These are phyloP conservation scores for Drosophila buzzatii DNA, from an alignment of 2,888 invertebrate genomes.

Conservation along the genomic window DNA sequence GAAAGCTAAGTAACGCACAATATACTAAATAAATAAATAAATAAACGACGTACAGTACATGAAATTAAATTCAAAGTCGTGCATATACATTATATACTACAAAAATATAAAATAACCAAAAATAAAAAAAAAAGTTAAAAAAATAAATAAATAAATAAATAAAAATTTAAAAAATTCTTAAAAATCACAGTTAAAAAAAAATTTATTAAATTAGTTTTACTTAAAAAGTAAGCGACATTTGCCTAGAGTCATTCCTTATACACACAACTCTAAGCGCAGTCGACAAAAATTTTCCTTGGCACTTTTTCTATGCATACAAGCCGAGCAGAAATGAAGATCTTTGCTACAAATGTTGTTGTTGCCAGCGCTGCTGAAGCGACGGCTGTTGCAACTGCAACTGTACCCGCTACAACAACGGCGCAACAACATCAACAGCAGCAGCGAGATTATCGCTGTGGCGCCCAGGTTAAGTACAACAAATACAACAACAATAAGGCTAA, in stretches of 20 bases:
- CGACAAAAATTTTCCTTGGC: neutral
- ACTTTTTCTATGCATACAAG: conserved; percentile 53
- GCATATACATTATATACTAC: conserved; percentile 16
- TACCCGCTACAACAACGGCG: conserved; percentile 26
- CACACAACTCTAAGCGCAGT: conserved; percentile 38
- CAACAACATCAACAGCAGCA: conserved; percentile 52
- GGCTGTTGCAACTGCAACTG: conserved; percentile 17
- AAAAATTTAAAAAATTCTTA: conserved; percentile 21
- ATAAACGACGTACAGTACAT: conserved; percentile 37
- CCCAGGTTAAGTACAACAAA: conserved; percentile 51
- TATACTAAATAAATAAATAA: conserved; percentile 32
- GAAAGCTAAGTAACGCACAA: conserved; percentile 7
- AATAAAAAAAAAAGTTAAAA: conserved; percentile 22
- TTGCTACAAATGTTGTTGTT: conserved; percentile 63
- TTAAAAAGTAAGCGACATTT: conserved; percentile 20
- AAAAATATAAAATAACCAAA: conserved; percentile 19
- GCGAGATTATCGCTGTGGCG: conserved; percentile 57
- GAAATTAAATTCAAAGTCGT: conserved; percentile 38
- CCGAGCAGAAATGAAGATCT: conserved; percentile 76
- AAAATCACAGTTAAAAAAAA: conserved; percentile 37
- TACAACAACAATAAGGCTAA: conserved; percentile 49
- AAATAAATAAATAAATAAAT: conserved; percentile 4
- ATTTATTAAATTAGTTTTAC: conserved; percentile 38
- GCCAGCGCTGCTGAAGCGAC: conserved; percentile 30
- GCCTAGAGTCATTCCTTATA: conserved; percentile 50